A percentile compares a stretch with the other conserved stretches of the same genome.
Evolutionary conservation across 2,113 vertebrate genomes (phyloP).

Genomic region (Sakesphorus luctuosus): DNA sequence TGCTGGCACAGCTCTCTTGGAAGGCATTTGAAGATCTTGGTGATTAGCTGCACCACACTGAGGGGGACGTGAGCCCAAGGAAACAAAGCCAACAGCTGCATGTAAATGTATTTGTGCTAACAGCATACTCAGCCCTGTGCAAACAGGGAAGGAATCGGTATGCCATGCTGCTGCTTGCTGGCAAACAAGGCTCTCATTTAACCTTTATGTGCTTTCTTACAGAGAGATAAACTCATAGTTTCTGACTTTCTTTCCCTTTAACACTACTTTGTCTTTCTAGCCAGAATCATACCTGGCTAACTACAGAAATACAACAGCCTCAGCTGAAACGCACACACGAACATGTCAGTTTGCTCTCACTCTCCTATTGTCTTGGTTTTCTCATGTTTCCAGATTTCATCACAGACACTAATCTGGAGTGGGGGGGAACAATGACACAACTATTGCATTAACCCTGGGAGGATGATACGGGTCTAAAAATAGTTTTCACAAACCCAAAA

Average conservation of each 20-base stretch:
- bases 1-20: neutral
- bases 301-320: neutral
- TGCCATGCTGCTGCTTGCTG: neutral
- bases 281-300: neutral
- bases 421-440: neutral
- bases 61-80: fast-evolving
- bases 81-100: neutral
- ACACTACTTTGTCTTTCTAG: neutral
- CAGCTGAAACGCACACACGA: neutral
- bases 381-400: neutral
- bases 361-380: neutral
- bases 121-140: neutral
- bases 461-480: neutral
- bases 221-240: neutral
- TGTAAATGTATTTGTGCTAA: neutral
- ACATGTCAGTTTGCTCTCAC: neutral
- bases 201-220: neutral
- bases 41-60: neutral
- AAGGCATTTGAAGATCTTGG: neutral
- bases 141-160: neutral
- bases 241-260: neutral
- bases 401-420: neutral
- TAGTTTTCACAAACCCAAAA: neutral
- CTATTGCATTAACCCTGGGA: neutral
- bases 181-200: neutral